Percentiles rank a stretch among this genome's conserved stretches.
phyloP scores from a whole-genome alignment of 2,797 vertebrate species.

The Oreortyx pictus region DNA sequence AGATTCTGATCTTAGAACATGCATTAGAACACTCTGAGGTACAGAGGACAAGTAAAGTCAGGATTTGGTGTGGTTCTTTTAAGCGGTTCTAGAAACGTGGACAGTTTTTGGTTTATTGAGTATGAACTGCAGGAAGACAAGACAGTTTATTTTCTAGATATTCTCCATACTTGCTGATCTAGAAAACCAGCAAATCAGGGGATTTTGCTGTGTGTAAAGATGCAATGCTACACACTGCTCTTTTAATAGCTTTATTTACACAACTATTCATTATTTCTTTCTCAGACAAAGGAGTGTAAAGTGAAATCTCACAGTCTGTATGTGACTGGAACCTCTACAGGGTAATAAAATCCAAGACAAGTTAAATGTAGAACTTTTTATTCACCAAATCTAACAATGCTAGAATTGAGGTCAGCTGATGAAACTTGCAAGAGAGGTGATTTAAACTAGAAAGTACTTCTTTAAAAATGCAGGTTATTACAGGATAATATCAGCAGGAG shows the following conservation, averaged over 20 bases:
- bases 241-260: not conserved
- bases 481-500: not conserved
- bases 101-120: not conserved
- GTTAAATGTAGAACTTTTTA: not conserved
- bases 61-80: not conserved
- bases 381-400: not conserved
- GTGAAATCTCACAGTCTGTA: not conserved
- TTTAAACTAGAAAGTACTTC: not conserved
- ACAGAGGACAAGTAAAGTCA: not conserved
- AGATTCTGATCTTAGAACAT: not conserved
- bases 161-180: not conserved
- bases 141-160: not conserved
- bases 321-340: not conserved
- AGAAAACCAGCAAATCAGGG: not conserved
- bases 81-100: not conserved
- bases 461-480: not conserved
- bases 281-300: not conserved
- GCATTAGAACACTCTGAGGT: not conserved
- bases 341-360: not conserved
- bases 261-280: not conserved
- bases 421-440: not conserved
- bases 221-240: not conserved
- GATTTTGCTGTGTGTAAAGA: not conserved
- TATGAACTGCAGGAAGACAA: not conserved
- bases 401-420: not conserved